Base-by-base conservation (phyloP, 2,113 vertebrate genomes). In the Tyto alba region DNA sequence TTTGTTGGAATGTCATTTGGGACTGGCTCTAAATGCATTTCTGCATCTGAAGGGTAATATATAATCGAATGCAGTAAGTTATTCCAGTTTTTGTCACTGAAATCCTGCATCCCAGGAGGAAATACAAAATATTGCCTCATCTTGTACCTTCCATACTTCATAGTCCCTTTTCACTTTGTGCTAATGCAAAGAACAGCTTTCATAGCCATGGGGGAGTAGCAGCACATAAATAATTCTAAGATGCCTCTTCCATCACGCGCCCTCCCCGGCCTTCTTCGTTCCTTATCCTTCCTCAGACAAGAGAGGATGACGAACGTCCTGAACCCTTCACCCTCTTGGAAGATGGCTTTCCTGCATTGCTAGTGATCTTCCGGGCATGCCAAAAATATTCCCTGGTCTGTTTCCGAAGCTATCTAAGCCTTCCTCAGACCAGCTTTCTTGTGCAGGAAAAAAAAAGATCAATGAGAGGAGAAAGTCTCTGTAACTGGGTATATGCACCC, bases 151-250 rank as follows among this genome's bases (percentile, higher is more conserved):
- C 83, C 68, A 23, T 69, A 22, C 76, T 80, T 90, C 90, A 85
- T 89, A 88, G 85, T 27, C 82, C 45, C 78, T 91, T 32, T 36
- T 83, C 40, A 45, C 60, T 43, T 80, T 47, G 73, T 82, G 90
- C 95, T 88, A 50, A 72, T 66, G 85, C 55, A 77, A 59, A 75
- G 67, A 95, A 34, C 84, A 67, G 66, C 86, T 86, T 96, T 97
- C 88, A 48, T 50, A 85, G 91, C 92, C 88, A 18, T 43, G 73
- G 78, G 88, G 87, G 89, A 97, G 87, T 15, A 87, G 84, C 77
- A 88, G 90, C 92, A 40, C 90, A 78, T 90, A n/a, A 92, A 77
- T 92, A 85, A 91, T 38, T 53, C 11, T 13, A n/a, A 71, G 89
- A 45, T 75, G 88, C 85, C n/a, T 89, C 93, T 78, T 94, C 91